A percentile compares a stretch with the other conserved stretches of the same genome.
These are phyloP conservation scores for Bubo bubo DNA, from an alignment of 2,113 vertebrate species.

Conservation along the genomic window DNA sequence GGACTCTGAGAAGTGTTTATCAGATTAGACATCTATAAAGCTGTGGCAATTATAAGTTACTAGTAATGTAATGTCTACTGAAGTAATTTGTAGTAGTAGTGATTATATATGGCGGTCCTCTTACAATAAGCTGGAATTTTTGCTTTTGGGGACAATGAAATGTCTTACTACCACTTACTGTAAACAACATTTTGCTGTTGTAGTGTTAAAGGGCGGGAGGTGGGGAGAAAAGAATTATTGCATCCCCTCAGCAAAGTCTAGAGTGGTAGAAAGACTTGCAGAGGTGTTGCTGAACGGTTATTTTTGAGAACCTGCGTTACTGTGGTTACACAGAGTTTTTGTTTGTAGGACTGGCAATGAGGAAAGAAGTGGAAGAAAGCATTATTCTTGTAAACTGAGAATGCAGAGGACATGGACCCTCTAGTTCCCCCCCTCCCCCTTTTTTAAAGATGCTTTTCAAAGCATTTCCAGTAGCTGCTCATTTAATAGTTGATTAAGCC, in stretches of 20 bases:
- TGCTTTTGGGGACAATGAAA: neutral
- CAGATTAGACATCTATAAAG: neutral
- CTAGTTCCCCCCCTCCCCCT: neutral
- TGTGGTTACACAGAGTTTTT: neutral
- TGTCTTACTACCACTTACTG: neutral
- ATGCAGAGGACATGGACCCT: neutral
- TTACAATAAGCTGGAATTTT: neutral
- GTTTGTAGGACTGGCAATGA: neutral
- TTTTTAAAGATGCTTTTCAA: neutral
- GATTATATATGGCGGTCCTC: neutral
- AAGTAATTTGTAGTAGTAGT: neutral
- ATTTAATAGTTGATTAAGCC: neutral
- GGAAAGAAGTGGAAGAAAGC: neutral
- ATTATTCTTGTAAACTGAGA: neutral
- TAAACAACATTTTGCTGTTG: neutral
- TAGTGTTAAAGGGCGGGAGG: neutral
- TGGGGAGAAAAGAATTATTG: neutral
- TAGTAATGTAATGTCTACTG: neutral
- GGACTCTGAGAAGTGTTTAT: neutral
- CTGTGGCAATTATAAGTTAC: neutral
- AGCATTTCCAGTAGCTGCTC: neutral
- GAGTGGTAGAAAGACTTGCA: neutral
- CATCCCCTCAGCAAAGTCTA: neutral
- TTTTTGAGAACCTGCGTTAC: neutral
- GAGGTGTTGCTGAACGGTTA: neutral